Base-by-base conservation (phyloP, 2,113 vertebrate species). In the Budorcas taxicolor region DNA sequence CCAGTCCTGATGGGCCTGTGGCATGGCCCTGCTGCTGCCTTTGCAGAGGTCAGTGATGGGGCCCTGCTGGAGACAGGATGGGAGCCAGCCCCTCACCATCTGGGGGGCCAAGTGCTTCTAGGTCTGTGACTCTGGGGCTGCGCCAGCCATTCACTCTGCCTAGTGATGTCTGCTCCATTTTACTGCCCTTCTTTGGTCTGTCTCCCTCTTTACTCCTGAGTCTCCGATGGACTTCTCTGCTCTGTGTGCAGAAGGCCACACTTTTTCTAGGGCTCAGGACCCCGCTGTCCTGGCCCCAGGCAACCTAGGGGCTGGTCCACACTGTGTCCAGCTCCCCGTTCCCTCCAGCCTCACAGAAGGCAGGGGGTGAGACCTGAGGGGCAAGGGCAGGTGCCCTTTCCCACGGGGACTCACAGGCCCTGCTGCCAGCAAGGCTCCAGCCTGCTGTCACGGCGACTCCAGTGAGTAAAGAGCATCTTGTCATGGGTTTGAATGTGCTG, bases 391-490 rank as follows among this genome's bases (percentile, higher is more conserved):
- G 5, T 6, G 16, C 45, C 16, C 5, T 33, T 81, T 33, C 45
- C 78, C 16, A 47, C 0, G 3, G 29, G 64, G 27, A 50, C 57
- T 16, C 7, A 5, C 0, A 7, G 10, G 11, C 14, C 0, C 21
- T 9, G 10, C 50, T 40, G 62, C 36, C 17, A 13, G 17, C 15
- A 36, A 45, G 55, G 8, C 9, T 2, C 57, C 21, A 17, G 88
- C 40, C 9, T 47, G 53, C 4, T 5, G 3, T 0, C 21, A 15
- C 27, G 4, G 3, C 0, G 19, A 19, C 19, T n/a, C 11, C 33
- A 60, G 25, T 27, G 52, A 33, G 47, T 21, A 14, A 50, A 40
- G 60, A 10, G 4, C 71, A 12, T 90, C 55, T 13, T 27, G 80
- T 45, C 25, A 4, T 12, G 58, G 23, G 78, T 52, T 78, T 16